Evolutionary conservation across 35 echinoderm and acorn worm species (phyloP).

Genomic region (Holothuria glaberrima): DNA sequence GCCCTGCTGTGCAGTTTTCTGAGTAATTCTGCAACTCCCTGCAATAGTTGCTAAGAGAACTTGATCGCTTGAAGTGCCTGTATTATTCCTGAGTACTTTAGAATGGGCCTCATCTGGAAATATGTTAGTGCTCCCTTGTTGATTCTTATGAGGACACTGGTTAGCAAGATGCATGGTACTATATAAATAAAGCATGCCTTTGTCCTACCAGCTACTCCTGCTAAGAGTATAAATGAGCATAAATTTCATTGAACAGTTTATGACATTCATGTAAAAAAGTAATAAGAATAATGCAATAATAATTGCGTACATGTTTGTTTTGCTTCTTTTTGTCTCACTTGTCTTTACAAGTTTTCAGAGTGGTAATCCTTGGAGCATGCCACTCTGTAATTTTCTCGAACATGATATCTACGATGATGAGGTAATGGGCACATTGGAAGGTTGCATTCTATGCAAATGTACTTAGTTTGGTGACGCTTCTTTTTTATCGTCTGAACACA

Average conservation of each 20-base stretch:
- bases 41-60: too few species aligned
- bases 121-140: too few species aligned
- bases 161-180: too few species aligned
- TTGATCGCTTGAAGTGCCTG: too few species aligned
- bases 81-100: too few species aligned
- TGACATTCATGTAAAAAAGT: neutral
- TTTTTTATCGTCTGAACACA: slow-evolving; percentile 21
- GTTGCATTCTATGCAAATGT: neutral
- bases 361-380: neutral
- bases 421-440: slow-evolving; percentile 35
- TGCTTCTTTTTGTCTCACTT: neutral
- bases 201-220: too few species aligned
- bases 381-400: slow-evolving; percentile 1
- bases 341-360: neutral
- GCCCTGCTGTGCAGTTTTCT: too few species aligned
- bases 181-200: too few species aligned
- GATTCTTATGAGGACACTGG: too few species aligned
- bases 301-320: neutral
- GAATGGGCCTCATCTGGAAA: too few species aligned
- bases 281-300: neutral
- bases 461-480: slow-evolving; percentile 23
- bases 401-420: neutral
- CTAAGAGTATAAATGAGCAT: slow-evolving; percentile 21
- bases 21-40: too few species aligned
- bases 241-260: neutral